These are phyloP conservation scores for Phymatocera aterrima DNA, from an alignment of 2,888 invertebrate species.

Conservation along the genomic window DNA sequence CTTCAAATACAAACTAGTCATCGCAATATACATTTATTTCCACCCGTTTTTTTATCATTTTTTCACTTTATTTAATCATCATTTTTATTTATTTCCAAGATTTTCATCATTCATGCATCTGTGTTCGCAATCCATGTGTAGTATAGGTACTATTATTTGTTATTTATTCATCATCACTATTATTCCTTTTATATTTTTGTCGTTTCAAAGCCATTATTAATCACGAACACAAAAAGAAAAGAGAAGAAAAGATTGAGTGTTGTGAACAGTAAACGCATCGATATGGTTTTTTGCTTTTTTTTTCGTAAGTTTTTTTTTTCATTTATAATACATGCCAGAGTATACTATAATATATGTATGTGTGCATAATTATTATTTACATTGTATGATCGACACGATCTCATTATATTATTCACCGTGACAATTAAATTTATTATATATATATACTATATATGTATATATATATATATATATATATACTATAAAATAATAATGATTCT, in stretches of 20 bases:
- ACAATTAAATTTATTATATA: not conserved
- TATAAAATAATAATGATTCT: too few relatives aligned
- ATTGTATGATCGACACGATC: slow-evolving; percentile 35
- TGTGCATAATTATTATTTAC: slow-evolving; percentile 37
- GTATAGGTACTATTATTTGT: too few relatives aligned
- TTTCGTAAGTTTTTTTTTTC: not conserved
- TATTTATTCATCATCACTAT: not conserved
- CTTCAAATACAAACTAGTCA: slow-evolving; percentile 29
- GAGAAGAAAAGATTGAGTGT: not conserved
- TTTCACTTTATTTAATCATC: not conserved
- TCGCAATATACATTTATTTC: slow-evolving; percentile 39
- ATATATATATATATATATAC: too few relatives aligned
- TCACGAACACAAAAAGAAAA: not conserved
- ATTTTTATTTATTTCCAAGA: slow-evolving; percentile 13
- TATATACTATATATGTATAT: too few relatives aligned
- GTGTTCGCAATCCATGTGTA: too few relatives aligned
- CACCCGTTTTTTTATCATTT: not conserved
- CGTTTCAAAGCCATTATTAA: not conserved
- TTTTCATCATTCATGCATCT: slow-evolving; percentile 7
- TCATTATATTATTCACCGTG: slow-evolving; percentile 12
- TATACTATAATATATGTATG: slow-evolving; percentile 11
- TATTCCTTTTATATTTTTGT: not conserved
- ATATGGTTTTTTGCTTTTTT: slow-evolving; percentile 30
- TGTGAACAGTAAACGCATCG: slow-evolving; percentile 14
- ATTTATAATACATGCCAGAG: too few relatives aligned